These are phyloP conservation scores for Frieseomelitta varia DNA, from an alignment of 1,140 invertebrate genomes.

Conservation along the genomic window DNA sequence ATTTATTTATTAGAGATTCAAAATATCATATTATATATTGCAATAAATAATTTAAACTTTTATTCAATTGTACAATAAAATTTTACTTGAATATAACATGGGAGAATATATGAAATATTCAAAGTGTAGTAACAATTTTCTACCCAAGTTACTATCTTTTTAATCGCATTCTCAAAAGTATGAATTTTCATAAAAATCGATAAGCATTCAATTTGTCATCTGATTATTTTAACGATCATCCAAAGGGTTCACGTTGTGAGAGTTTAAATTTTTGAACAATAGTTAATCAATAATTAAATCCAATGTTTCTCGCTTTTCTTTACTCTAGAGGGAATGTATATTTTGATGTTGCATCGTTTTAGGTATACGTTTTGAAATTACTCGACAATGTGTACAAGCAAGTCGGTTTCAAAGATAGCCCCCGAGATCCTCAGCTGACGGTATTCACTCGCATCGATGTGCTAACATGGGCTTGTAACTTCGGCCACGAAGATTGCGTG, in stretches of 20 bases:
- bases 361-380: slow-evolving; percentile 87
- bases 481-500: slow-evolving; percentile 88
- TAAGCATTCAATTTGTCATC: no score
- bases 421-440: slow-evolving; percentile 85
- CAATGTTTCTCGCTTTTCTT: not conserved
- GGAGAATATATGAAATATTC: no score
- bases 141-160: no score
- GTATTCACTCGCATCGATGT: slow-evolving; percentile 88
- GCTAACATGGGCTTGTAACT: slow-evolving; percentile 86
- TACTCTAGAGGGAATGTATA: not conserved
- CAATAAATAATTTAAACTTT: no score
- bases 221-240: no score
- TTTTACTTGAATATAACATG: no score
- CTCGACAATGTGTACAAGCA: slow-evolving; percentile 86
- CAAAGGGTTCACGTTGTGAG: not conserved
- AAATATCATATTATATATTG: no score
- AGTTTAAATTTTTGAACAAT: not conserved
- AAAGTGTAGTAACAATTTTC: no score
- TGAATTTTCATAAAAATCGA: no score
- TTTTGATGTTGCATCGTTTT: slow-evolving; percentile 59
- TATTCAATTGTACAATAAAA: no score
- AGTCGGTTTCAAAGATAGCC: slow-evolving; percentile 85
- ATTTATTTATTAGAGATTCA: no score
- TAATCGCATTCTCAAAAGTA: no score
- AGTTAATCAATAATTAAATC: not conserved